Base-by-base conservation (phyloP, 2,113 vertebrate species). In the Misgurnus anguillicaudatus region DNA sequence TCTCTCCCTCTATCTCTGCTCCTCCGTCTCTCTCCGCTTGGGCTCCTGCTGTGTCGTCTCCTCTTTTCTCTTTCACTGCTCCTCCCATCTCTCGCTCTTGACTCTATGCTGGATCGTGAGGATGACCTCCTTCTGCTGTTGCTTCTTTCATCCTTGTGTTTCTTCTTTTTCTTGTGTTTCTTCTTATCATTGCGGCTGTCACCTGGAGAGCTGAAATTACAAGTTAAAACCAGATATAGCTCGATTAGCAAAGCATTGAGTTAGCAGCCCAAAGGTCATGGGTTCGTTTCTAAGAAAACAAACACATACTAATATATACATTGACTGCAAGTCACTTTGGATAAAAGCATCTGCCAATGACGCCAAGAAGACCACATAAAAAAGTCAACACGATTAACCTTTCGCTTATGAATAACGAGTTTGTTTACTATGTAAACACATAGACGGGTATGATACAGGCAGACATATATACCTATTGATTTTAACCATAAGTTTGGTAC, bases 141-240 rank as follows among this genome's bases (percentile, higher is more conserved):
- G 60, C 6, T 58, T 45, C 84, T 83, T 48, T 83, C 41, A 63
- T 67, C 79, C 53, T 69, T 47, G 7, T 21, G 48, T 7, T 39
- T 83, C 67, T 82, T 77, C 68, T 17, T 76, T 31, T 85, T 80
- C 36, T 75, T 81, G 73, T 68, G 82, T 42, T 75, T 76, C 41
- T 77, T 82, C 63, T 84, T 86, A 51, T 66, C 21, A 65, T 68
- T 89, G 4, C 45, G 78, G 77, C 88, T 68, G 84, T 91, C 89
- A 73, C 87, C 88, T 68, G 87, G 88, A 65, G 88, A 89, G 77
- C 92, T 94, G 77, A 72, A 81, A 31, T 11, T 38, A 64, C 11
- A 69, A 17, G 75, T 21, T 17, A 48, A 38, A 55, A 38, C 6
- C 8, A n/a, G 24, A 17, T 6, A 16, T 5, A 45, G 42, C 0